These are phyloP conservation scores for Pachypsylla venusta DNA, from an alignment of 1,140 invertebrate genomes.

Conservation along the genomic window DNA sequence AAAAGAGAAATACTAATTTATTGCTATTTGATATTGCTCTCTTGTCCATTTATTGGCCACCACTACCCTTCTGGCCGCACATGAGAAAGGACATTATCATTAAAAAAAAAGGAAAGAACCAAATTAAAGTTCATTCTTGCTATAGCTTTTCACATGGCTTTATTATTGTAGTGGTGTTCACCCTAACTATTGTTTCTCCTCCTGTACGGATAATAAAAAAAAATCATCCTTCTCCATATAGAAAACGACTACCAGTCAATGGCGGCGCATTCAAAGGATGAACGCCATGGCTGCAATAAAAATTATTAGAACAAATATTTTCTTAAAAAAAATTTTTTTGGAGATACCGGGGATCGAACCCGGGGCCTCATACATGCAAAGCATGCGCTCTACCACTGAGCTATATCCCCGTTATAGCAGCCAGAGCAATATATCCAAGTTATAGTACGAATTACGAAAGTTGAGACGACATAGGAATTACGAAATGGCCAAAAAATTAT, in stretches of 20 bases:
- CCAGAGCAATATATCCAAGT: neutral
- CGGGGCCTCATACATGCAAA: slow-evolving; percentile 86
- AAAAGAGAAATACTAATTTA: neutral
- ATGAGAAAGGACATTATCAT: too few relatives aligned
- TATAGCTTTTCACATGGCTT: neutral
- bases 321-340: slow-evolving; percentile 31
- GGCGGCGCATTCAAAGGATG: too few relatives aligned
- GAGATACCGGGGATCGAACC: slow-evolving; percentile 72
- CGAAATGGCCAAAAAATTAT: neutral
- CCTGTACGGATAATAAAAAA: too few relatives aligned
- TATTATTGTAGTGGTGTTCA: neutral
- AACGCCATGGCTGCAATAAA: neutral
- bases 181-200: neutral
- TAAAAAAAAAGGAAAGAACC: neutral
- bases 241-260: too few relatives aligned
- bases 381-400: slow-evolving; percentile 82
- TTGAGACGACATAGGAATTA: neutral
- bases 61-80: too few relatives aligned
- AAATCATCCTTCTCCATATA: too few relatives aligned
- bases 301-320: too few relatives aligned
- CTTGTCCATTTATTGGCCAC: too few relatives aligned
- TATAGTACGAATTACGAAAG: neutral
- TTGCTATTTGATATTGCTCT: neutral
- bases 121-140: neutral
- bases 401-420: slow-evolving; percentile 44